Conservation (phyloP, 2,888 invertebrate genomes). For the Congeria kusceri region DNA sequence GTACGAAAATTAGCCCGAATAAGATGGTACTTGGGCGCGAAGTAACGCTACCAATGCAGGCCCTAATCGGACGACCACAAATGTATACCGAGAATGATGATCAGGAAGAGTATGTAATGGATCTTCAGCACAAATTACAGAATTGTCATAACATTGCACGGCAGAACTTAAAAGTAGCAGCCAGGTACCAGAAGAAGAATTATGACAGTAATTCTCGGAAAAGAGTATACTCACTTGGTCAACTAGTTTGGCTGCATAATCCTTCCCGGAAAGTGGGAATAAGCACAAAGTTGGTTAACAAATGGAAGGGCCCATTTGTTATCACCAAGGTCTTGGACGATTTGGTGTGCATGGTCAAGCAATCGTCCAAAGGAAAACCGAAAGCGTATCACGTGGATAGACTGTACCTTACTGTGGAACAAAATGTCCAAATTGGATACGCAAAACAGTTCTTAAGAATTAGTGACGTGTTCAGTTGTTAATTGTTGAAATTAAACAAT, state of each 20-base stretch:
- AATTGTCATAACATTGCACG: conserved; percentile 35
- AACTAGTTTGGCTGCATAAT: conserved; percentile 44
- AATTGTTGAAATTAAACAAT: too few relatives aligned
- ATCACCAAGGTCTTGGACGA: conserved; percentile 44
- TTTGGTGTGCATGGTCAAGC: conserved; percentile 47
- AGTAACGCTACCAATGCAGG: conserved; percentile 1
- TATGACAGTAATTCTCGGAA: too few relatives aligned
- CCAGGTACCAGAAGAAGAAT: conserved; percentile 30
- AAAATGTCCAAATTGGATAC: background rate
- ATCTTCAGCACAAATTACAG: conserved; percentile 18
- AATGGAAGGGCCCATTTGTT: conserved; percentile 47
- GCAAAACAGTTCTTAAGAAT: background rate
- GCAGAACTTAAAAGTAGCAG: conserved; percentile 4
- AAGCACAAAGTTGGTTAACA: conserved; percentile 33
- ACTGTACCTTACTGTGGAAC: conserved; percentile 22
- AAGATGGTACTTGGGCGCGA: conserved; percentile 15
- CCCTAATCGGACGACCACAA: background rate
- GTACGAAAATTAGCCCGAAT: conserved; percentile 3
- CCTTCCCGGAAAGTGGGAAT: conserved; percentile 39
- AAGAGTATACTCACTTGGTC: too few relatives aligned
- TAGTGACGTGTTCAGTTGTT: background rate
- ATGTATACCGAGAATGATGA: background rate
- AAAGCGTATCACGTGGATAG: conserved; percentile 49
- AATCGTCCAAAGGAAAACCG: conserved; percentile 16
- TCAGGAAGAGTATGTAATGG: conserved; percentile 15